Base-by-base conservation (phyloP, 1,140 invertebrate genomes). In the Microvelia longipes region DNA sequence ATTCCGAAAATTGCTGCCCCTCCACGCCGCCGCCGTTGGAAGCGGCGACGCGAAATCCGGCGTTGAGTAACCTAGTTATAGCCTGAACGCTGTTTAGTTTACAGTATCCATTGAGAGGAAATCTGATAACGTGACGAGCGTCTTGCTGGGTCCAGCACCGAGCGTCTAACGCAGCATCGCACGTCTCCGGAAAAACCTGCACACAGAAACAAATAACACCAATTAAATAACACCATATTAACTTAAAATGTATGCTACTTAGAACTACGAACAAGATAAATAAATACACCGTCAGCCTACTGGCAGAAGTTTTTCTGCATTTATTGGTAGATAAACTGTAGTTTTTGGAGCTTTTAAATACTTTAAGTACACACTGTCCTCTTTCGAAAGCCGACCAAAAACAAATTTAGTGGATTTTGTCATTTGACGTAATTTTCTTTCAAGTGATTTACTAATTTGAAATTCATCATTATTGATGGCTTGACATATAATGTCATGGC, bases 1-100 rank as follows among this genome's bases (percentile, higher is more conserved):
- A 96, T 80, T 95, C 93, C 75, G 90, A 93, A 81, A 94, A 94
- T 79, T 94, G 92, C 77, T 94, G 92, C 0, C 91, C 91, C 76
- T 94, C 92, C 14, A 94, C 91, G 11, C 92, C 92, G 11, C 91
- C 91, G 0, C 92, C 91, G 75, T 90, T 92, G 75, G 90, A 92
- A 0, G 92, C 92, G 13, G 88, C 86, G 62, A 95, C 85, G 70
- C 83, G 83, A 78, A 95, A 95, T 30, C 88, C 87, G 70, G 87
- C 83, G 78, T 93, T 94, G n/a, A 95, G 81, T 27, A 96, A 84
- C 76, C 92, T 86, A 71, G 90, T 90, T 72, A 95, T 90, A 29
- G 92, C 91, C 80, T 95, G 91, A 50, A 95, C 86, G 15, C 92
- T 94, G 78, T 94, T 95, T 28, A 96, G 80, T 77, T 95, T 94